A percentile compares a stretch with the other conserved stretches of the same genome.
phyloP scores from a whole-genome alignment of 23 tunicate species.

The Aplidium turbinatum region DNA sequence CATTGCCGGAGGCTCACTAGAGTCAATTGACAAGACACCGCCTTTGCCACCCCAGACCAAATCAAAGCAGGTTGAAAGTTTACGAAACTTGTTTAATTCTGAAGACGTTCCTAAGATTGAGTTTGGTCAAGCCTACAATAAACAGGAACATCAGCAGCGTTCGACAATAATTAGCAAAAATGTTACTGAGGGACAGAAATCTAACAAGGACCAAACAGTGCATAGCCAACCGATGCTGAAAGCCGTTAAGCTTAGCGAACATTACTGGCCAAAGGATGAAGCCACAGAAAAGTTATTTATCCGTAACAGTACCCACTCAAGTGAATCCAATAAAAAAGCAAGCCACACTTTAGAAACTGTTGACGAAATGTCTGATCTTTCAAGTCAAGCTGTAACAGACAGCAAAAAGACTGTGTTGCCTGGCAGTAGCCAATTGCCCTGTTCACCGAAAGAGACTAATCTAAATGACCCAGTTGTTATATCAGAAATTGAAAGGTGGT shows the following conservation, averaged over 20 bases:
- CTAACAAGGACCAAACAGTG: background rate
- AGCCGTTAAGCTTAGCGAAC: constrained; percentile 70
- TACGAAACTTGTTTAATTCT: constrained; percentile 6
- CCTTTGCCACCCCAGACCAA: constrained; percentile 20
- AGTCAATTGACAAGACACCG: constrained; percentile 19
- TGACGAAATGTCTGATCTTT: background rate
- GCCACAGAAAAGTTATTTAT: constrained; percentile 63
- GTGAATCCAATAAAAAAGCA: background rate
- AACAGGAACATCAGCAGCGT: background rate
- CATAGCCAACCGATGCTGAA: constrained; percentile 56
- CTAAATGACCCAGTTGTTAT: constrained; percentile 25
- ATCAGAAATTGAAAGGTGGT: background rate
- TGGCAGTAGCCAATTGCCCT: background rate
- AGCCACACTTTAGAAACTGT: background rate
- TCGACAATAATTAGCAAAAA: background rate
- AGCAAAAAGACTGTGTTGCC: too few species aligned
- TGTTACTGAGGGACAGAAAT: background rate
- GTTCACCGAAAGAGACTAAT: constrained; percentile 52
- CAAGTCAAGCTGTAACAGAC: background rate
- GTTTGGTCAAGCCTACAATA: background rate
- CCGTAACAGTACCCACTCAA: constrained; percentile 1
- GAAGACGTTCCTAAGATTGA: constrained; percentile 21
- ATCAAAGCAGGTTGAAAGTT: constrained; percentile 10
- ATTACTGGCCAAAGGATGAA: constrained; percentile 93
- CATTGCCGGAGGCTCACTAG: constrained; percentile 44